Evolutionary conservation across 2,888 invertebrate genomes (phyloP).

Genomic region (Ecliptopera silaceata): DNA sequence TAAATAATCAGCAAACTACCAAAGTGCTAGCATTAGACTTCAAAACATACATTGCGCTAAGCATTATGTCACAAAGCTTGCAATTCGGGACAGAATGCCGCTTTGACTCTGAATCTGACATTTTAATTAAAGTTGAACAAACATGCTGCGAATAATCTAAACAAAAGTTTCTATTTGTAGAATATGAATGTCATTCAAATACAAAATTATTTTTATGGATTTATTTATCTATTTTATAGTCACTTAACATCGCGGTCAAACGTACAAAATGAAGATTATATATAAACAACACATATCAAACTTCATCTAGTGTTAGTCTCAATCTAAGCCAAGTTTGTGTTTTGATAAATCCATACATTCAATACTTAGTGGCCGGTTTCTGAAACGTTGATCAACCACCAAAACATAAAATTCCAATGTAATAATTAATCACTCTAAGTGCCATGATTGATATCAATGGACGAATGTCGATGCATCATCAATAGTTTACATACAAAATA

Average conservation of each 20-base stretch:
- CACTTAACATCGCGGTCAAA: no score
- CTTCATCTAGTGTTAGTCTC: no score
- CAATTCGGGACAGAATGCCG: conserved; percentile 29
- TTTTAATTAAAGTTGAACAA: conserved; percentile 38
- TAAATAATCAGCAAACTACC: background rate
- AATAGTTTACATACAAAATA: background rate
- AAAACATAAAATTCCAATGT: conserved; percentile 9
- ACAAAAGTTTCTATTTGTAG: background rate
- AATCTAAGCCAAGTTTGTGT: no score
- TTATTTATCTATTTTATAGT: no score
- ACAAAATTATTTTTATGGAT: no score
- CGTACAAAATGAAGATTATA: no score
- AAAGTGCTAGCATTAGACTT: background rate
- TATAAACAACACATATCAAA: no score
- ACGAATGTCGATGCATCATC: background rate
- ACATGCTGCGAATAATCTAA: conserved; percentile 17
- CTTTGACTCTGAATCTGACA: conserved; percentile 35
- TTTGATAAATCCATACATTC: no score
- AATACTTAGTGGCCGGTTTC: no score
- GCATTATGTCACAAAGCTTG: conserved; percentile 27
- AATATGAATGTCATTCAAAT: conserved; percentile 1
- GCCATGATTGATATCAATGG: conserved; percentile 3
- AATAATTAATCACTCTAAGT: conserved; percentile 5
- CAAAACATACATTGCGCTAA: background rate
- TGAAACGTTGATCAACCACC: no score